Evolutionary conservation across 2,113 vertebrate genomes (phyloP).

Genomic region (Illadopsis cleaveri): DNA sequence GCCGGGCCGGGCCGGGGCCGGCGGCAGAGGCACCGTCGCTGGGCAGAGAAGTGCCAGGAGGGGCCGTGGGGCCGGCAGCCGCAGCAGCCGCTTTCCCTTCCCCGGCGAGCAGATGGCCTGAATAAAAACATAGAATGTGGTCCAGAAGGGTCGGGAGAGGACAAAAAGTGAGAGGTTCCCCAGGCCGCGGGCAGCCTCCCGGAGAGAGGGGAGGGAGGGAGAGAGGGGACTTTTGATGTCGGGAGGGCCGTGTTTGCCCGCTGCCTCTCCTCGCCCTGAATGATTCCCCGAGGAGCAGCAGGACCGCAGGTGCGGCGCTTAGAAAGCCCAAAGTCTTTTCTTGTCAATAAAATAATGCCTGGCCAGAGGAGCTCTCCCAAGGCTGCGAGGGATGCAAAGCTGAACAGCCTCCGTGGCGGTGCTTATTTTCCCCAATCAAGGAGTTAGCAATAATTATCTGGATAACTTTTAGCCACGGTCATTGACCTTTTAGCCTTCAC

Average conservation of each 20-base stretch:
- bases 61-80: background rate
- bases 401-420: background rate
- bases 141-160: constrained; percentile 85
- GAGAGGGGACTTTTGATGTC: constrained; percentile 74
- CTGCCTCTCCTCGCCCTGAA: background rate
- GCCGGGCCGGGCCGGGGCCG: background rate
- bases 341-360: constrained; percentile 47
- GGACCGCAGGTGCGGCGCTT: constrained; percentile 73
- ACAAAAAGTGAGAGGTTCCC: constrained; percentile 92
- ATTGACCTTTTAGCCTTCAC: constrained; percentile 18
- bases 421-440: background rate
- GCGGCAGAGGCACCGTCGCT: background rate
- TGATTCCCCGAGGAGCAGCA: background rate
- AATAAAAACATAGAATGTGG: constrained; percentile 87
- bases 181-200: constrained; percentile 84
- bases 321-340: constrained; percentile 66
- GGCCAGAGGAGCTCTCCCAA: background rate
- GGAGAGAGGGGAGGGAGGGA: constrained; percentile 79
- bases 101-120: constrained; percentile 89
- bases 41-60: constrained; percentile 23
- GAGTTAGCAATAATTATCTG: background rate
- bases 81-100: constrained; percentile 61
- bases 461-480: background rate
- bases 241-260: constrained; percentile 31
- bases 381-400: background rate